Percentiles rank a stretch among this genome's conserved stretches.
phyloP scores from a whole-genome alignment of 2,888 invertebrate species.

The Ligdia adustata region DNA sequence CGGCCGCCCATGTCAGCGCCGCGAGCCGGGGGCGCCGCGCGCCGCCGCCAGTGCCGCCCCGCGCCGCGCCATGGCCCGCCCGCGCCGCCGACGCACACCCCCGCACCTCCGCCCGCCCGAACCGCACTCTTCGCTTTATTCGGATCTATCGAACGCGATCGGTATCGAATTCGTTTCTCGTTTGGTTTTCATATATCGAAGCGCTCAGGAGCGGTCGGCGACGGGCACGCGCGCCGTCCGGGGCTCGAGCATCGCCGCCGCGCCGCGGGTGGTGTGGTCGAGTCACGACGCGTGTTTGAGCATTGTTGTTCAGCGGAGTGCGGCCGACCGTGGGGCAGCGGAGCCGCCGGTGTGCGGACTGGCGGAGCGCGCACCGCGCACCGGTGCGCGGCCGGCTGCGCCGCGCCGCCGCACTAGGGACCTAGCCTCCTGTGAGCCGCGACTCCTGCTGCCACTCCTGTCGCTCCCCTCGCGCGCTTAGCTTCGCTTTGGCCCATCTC shows the following conservation, averaged over 20 bases:
- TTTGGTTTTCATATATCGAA: conserved; percentile 76
- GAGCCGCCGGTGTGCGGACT: conserved; percentile 84
- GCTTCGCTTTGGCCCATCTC: neutral
- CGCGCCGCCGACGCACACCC: conserved; percentile 59
- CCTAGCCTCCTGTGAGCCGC: conserved; percentile 50
- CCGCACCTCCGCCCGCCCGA: conserved; percentile 58
- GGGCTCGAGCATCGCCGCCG: conserved; percentile 74
- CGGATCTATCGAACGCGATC: conserved; percentile 71
- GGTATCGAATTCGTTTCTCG: conserved; percentile 67
- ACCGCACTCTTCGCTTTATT: conserved; percentile 71
- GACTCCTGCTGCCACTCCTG: conserved; percentile 46
- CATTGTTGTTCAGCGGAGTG: conserved; percentile 82
- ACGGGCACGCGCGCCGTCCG: conserved; percentile 76
- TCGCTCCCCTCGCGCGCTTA: conserved; percentile 30
- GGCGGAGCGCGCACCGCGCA: conserved; percentile 71
- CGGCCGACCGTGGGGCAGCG: conserved; percentile 84
- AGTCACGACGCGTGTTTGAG: conserved; percentile 78
- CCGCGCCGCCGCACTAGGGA: conserved; percentile 59
- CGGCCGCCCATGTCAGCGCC: conserved; percentile 81
- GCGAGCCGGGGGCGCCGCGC: conserved; percentile 73
- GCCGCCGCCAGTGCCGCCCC: conserved; percentile 63
- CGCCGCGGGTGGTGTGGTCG: conserved; percentile 65
- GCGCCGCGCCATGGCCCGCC: conserved; percentile 71
- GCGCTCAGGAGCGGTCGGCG: conserved; percentile 71
- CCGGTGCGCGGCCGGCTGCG: conserved; percentile 58